Conservation (phyloP, 2,888 invertebrate genomes). For the Dichetophora obliterata region DNA sequence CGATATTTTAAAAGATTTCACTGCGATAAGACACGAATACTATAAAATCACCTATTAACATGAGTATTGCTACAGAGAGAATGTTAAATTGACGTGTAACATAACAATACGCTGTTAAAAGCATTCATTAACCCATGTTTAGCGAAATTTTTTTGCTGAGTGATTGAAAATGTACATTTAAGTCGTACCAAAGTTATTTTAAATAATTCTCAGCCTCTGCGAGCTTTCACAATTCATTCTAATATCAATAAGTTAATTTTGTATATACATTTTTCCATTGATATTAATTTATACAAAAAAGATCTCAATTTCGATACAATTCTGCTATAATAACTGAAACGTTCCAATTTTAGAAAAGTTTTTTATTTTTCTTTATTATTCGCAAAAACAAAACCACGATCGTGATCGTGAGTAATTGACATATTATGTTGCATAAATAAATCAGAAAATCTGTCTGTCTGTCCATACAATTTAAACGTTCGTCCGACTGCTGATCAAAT, state of each 20-base stretch:
- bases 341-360: conserved; percentile 32
- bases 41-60: conserved; percentile 51
- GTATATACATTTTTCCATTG: neutral
- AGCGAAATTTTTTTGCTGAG: no score
- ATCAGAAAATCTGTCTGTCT: neutral
- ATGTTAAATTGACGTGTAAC: neutral
- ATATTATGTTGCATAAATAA: conserved; percentile 42
- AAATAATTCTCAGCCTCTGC: neutral
- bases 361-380: conserved; percentile 13
- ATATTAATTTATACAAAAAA: neutral
- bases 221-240: neutral
- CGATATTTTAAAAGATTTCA: conserved; percentile 14
- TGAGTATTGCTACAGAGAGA: no score
- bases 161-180: no score
- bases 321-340: neutral
- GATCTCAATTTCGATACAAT: conserved; percentile 7
- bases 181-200: no score
- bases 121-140: no score
- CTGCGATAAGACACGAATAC: conserved; percentile 40
- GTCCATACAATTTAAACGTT: neutral
- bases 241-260: neutral
- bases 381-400: conserved; percentile 38
- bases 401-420: conserved; percentile 51
- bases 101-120: neutral
- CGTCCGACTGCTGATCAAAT: neutral